Evolutionary conservation across 2,888 invertebrate species (phyloP), one percentile per base, ranked within the genome.

Genomic region (Pyrochroa serraticornis): DNA sequence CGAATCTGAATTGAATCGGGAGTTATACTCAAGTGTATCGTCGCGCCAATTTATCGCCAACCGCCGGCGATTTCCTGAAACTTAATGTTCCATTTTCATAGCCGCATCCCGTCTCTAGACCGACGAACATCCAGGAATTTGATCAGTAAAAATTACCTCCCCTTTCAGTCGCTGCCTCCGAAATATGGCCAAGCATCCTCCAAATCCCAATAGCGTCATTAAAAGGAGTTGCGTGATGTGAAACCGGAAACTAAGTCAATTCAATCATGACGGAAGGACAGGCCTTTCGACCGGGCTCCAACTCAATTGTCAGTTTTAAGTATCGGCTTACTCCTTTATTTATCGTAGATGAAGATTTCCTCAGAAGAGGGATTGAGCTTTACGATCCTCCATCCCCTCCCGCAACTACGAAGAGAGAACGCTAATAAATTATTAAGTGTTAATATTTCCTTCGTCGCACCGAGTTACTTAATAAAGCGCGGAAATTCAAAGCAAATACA

Each of bases 1-100:
- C 60, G 63, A 65, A 67, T 66, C 66, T 62, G 63, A 66, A 67
- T 65, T 63, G 67, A 64, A 64, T 64, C 64, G 58, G 58, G 55
- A 63, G 63, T 59, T 58, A 58, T 52, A 58, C 57, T 58, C 50
- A 47, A 52, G 48, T 62, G 62, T 59, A 59, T 62, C 59, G 62
- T 56, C 44, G 52, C 60, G 35, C 35, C 57, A 60, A 60, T 60
- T 60, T 60, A 60, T 60, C 60, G 56, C 33, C 49, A 43, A 57
- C 60, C 52, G 46, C 60, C 51, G 50, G 50, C 60, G 35, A 59
- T 59, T 55, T 59, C 59, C 53, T 9, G 39, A 44, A 54, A 59
- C 50, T 55, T 59, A 59, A 59, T 50, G 59, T 45, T 59, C 59
- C 53, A 55, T 46, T 55, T 59, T 55, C 49, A 55, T 55, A 55